These are phyloP conservation scores for Pseudorasbora parva DNA, from an alignment of 2,113 vertebrate species.

Conservation along the genomic window DNA sequence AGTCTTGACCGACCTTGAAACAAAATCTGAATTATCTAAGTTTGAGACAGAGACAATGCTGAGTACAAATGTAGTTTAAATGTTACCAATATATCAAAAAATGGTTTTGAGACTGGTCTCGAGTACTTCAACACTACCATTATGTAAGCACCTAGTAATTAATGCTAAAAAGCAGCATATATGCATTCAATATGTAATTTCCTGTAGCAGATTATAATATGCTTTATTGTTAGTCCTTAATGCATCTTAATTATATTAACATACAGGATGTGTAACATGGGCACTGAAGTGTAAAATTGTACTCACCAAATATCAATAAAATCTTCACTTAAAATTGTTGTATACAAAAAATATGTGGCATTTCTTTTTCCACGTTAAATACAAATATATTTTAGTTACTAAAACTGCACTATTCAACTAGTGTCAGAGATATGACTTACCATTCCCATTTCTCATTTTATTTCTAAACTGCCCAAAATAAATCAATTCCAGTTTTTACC, in stretches of 20 bases:
- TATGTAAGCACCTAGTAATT: neutral
- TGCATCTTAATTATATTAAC: neutral
- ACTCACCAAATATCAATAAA: neutral
- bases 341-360: neutral
- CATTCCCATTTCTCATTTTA: neutral
- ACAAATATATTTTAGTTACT: neutral
- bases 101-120: too few relatives aligned
- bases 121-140: neutral
- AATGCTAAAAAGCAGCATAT: neutral
- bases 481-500: neutral
- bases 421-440: neutral
- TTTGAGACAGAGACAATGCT: too few relatives aligned
- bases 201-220: neutral
- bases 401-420: neutral
- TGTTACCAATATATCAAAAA: too few relatives aligned
- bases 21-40: too few relatives aligned
- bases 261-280: neutral
- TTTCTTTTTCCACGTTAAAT: neutral
- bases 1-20: too few relatives aligned
- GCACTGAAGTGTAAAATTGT: neutral
- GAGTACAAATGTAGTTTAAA: too few relatives aligned
- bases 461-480: neutral
- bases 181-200: neutral
- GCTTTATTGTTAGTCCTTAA: neutral
- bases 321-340: neutral